These are phyloP conservation scores for Pseudocheirus occidentalis DNA, from an alignment of 2,797 vertebrate genomes.

Conservation along the genomic window DNA sequence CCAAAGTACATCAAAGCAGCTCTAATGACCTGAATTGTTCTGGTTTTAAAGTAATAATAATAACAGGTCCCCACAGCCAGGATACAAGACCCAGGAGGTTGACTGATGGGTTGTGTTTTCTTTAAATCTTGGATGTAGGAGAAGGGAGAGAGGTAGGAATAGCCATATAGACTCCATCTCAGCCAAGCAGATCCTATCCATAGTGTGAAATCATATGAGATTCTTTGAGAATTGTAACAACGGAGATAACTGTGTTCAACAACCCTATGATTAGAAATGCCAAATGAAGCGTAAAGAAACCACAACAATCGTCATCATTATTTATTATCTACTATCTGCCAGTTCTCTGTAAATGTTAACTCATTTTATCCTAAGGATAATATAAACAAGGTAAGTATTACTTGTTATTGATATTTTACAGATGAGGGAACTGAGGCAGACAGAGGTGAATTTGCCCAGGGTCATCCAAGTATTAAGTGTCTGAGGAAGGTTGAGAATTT, in stretches of 20 bases:
- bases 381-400: background rate
- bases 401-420: background rate
- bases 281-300: background rate
- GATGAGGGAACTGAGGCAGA: background rate
- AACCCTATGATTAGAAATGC: background rate
- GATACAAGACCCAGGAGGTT: background rate
- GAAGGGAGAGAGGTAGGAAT: background rate
- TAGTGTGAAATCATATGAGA: background rate
- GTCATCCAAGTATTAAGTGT: background rate
- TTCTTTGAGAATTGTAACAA: background rate
- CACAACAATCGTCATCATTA: background rate
- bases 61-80: background rate
- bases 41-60: background rate
- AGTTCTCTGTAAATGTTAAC: background rate
- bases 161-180: background rate
- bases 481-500: background rate
- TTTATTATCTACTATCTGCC: background rate
- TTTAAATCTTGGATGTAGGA: background rate
- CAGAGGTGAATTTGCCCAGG: background rate
- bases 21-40: background rate
- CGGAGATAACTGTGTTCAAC: background rate
- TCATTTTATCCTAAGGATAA: background rate
- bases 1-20: constrained; percentile 16
- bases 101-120: background rate
- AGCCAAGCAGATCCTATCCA: background rate